A percentile compares a stretch with the other conserved stretches of the same genome.
Evolutionary conservation across 2,888 invertebrate genomes (phyloP).

Genomic region (Hyles lineata): DNA sequence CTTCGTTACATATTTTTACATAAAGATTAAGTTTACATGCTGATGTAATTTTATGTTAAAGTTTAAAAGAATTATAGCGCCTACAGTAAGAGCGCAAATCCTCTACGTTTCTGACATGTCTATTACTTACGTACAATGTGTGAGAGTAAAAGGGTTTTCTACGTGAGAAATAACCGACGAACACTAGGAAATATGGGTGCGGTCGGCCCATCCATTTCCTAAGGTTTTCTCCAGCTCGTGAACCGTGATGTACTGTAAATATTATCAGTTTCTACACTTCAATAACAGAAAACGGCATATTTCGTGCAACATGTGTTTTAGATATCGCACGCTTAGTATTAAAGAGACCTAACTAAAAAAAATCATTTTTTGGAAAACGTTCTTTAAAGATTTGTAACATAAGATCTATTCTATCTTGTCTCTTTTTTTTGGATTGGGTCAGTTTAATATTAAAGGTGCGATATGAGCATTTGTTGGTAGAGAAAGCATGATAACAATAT

Average conservation of each 20-base stretch:
- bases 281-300: background rate
- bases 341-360: no score
- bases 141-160: constrained; percentile 39
- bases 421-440: no score
- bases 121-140: constrained; percentile 35
- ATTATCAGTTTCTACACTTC: background rate
- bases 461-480: background rate
- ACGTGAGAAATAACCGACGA: constrained; percentile 36
- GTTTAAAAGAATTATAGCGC: background rate
- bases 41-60: background rate
- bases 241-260: background rate
- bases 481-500: background rate
- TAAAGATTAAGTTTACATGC: background rate
- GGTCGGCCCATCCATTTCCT: constrained; percentile 37
- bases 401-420: no score
- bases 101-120: constrained; percentile 15
- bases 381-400: no score
- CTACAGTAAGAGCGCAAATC: background rate
- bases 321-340: no score
- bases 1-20: background rate
- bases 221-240: background rate
- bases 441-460: no score
- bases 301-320: constrained; percentile 4
- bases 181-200: constrained; percentile 35
- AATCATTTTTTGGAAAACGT: no score